Percentiles rank a stretch among this genome's conserved stretches.
phyloP scores from a whole-genome alignment of 2,113 vertebrate genomes.

The Sclerurus mexicanus region DNA sequence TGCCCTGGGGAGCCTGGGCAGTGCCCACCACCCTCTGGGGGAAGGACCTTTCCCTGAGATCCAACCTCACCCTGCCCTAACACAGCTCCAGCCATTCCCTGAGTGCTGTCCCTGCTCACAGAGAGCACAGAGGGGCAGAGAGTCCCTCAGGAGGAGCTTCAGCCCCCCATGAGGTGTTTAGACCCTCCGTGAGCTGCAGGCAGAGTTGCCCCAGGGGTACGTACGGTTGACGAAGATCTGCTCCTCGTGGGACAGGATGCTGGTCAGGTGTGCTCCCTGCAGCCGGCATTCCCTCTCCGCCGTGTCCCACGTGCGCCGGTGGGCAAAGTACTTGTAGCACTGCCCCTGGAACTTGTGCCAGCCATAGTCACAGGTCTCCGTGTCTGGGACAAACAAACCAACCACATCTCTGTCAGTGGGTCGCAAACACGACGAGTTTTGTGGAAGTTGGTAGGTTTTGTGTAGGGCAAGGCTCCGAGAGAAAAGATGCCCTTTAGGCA shows the following conservation, averaged over 20 bases:
- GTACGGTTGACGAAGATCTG: slow-evolving; percentile 94
- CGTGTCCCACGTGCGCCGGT: slow-evolving; percentile 91
- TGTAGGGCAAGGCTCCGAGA: background rate
- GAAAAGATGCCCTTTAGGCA: background rate
- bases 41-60: background rate
- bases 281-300: slow-evolving; percentile 95
- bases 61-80: accelerated
- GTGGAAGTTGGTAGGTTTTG: accelerated
- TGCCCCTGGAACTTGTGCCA: slow-evolving; percentile 99
- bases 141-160: background rate
- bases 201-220: slow-evolving; percentile 27
- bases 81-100: background rate
- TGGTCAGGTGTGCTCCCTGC: slow-evolving; percentile 90
- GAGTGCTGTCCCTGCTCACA: background rate
- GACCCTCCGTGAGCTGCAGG: accelerated
- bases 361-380: slow-evolving; percentile 90
- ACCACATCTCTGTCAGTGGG: background rate
- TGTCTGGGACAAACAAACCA: slow-evolving; percentile 76
- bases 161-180: background rate
- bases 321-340: slow-evolving; percentile 93
- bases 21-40: background rate
- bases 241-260: slow-evolving; percentile 90
- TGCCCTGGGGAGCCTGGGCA: background rate
- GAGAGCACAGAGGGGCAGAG: background rate
- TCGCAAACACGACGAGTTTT: background rate